Percentiles rank a stretch among this genome's conserved stretches.
Evolutionary conservation across 2,888 invertebrate species (phyloP).

Genomic region (Cyclophora punctaria): DNA sequence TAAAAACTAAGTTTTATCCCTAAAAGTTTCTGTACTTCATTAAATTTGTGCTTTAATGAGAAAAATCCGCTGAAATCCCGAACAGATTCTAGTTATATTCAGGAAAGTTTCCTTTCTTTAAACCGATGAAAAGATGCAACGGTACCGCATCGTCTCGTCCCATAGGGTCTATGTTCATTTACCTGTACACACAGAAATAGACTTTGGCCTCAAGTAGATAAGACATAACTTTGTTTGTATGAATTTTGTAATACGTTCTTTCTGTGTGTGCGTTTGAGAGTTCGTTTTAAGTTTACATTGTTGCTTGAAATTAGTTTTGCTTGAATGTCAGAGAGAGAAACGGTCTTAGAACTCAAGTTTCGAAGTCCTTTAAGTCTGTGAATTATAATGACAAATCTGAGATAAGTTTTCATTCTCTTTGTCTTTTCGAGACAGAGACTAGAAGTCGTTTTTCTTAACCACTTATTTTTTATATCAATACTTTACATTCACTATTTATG

Average conservation of each 20-base stretch:
- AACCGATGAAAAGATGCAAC: conserved; percentile 45
- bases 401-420: conserved; percentile 8
- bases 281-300: conserved; percentile 48
- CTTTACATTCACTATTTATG: too few species aligned
- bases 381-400: conserved; percentile 12
- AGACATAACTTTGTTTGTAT: conserved; percentile 19
- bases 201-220: conserved; percentile 18
- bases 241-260: conserved; percentile 13
- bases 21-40: too few species aligned
- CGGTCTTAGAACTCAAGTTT: conserved; percentile 31
- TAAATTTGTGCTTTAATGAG: conserved; percentile 32
- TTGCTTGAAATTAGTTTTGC: conserved; percentile 54
- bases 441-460: too few species aligned
- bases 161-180: conserved; percentile 14
- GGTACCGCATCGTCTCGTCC: conserved; percentile 24
- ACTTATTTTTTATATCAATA: too few species aligned
- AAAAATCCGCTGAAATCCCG: conserved; percentile 25
- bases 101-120: conserved; percentile 37
- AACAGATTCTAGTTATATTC: conserved; percentile 25
- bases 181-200: conserved; percentile 14
- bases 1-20: not conserved
- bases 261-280: conserved; percentile 18
- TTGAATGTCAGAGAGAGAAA: conserved; percentile 42
- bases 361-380: conserved; percentile 7
- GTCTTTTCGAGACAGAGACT: conserved; percentile 7